Percentiles rank a stretch among this genome's conserved stretches.
Evolutionary conservation across 2,113 vertebrate species (phyloP).

Genomic region (Mustela lutreola): DNA sequence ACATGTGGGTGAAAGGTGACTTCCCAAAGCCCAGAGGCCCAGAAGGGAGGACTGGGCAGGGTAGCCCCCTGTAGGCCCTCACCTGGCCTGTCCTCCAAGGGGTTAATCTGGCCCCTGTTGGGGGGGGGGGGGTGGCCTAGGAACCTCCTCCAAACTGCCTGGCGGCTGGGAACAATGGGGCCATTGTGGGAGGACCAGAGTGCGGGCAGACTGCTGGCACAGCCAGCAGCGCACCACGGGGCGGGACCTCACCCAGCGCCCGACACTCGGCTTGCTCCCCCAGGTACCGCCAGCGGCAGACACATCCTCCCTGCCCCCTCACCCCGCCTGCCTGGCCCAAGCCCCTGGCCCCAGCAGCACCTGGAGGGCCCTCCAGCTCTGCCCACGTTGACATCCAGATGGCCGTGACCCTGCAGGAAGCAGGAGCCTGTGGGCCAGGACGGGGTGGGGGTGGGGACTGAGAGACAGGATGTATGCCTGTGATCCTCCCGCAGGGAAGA

Average conservation of each 20-base stretch:
- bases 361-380: slow-evolving; percentile 27
- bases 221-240: slow-evolving; percentile 71
- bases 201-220: slow-evolving; percentile 83
- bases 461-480: slow-evolving; percentile 74
- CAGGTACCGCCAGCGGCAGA: slow-evolving; percentile 78
- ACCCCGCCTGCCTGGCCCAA: slow-evolving; percentile 12
- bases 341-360: neutral
- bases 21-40: neutral
- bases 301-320: neutral
- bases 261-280: slow-evolving; percentile 27
- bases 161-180: slow-evolving; percentile 86
- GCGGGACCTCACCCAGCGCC: slow-evolving; percentile 56
- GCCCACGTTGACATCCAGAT: slow-evolving; percentile 58
- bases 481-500: slow-evolving; percentile 74
- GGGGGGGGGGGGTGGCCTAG: slow-evolving; percentile 61
- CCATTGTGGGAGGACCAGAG: slow-evolving; percentile 86
- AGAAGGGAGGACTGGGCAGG: neutral
- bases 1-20: neutral
- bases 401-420: slow-evolving; percentile 73
- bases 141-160: slow-evolving; percentile 86
- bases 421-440: slow-evolving; percentile 54
- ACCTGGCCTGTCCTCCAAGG: slow-evolving; percentile 63
- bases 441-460: slow-evolving; percentile 45
- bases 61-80: neutral
- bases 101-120: slow-evolving; percentile 84